A percentile compares a stretch with the other conserved stretches of the same genome.
Evolutionary conservation across 2,113 vertebrate genomes (phyloP).

Genomic region (Tiliqua scincoides): DNA sequence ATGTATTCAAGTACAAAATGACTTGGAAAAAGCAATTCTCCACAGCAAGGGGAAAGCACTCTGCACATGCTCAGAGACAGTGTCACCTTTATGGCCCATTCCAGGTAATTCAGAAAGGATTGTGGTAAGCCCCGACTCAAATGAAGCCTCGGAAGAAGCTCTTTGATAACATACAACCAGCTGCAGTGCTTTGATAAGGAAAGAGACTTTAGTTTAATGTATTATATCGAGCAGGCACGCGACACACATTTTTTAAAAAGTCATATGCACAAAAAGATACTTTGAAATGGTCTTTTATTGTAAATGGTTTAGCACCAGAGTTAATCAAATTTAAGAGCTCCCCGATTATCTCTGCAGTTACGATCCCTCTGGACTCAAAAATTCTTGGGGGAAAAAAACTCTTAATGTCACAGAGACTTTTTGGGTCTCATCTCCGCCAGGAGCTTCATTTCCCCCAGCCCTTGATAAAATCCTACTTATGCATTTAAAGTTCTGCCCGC

Average conservation of each 20-base stretch:
- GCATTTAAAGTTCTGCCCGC: neutral
- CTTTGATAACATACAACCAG: neutral
- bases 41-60: neutral
- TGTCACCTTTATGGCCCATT: neutral
- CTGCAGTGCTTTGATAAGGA: conserved; percentile 30
- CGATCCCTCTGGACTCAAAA: neutral
- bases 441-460: neutral
- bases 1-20: neutral
- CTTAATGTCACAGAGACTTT: neutral
- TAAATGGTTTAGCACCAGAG: conserved; percentile 13
- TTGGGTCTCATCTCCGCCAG: neutral
- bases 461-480: rapidly evolving
- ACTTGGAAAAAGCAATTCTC: neutral
- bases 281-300: conserved; percentile 19
- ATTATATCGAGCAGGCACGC: conserved; percentile 11
- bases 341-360: conserved; percentile 17
- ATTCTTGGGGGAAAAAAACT: conserved; percentile 1
- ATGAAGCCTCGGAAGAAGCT: conserved; percentile 8
- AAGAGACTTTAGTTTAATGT: neutral
- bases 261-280: neutral
- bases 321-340: neutral
- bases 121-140: conserved; percentile 39
- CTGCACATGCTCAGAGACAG: conserved; percentile 4
- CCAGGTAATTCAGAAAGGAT: conserved; percentile 51
- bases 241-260: neutral